Conservation (phyloP, 2,888 invertebrate species). For the Eupithecia dodoneata region DNA sequence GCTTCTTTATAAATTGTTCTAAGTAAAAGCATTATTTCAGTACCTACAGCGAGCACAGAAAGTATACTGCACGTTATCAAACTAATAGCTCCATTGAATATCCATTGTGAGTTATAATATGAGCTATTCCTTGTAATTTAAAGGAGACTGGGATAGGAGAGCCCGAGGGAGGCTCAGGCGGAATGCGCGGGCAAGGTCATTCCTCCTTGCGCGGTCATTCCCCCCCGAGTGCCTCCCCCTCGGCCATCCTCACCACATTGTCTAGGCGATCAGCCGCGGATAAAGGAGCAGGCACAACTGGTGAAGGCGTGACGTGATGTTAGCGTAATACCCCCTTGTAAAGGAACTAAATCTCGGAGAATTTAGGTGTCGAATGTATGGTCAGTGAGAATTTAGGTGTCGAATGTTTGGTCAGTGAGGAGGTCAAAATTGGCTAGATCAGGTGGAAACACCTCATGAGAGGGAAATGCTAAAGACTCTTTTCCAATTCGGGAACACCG, state of each 20-base stretch:
- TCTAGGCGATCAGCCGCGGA: conserved; percentile 80
- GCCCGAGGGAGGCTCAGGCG: conserved; percentile 73
- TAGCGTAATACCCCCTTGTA: not conserved
- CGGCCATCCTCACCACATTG: conserved; percentile 68
- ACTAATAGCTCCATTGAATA: conserved; percentile 54
- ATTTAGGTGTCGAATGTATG: not conserved
- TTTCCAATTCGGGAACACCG: no score
- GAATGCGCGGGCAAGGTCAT: conserved; percentile 83
- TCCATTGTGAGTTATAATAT: conserved; percentile 50
- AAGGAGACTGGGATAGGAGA: conserved; percentile 66
- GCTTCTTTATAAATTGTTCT: conserved; percentile 14
- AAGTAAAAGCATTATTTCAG: conserved; percentile 30
- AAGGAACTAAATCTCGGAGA: not conserved
- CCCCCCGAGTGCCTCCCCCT: conserved; percentile 59
- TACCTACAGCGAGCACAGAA: conserved; percentile 28
- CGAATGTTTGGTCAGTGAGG: not conserved
- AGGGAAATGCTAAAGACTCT: not conserved
- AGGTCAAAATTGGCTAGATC: not conserved
- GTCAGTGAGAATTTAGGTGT: not conserved
- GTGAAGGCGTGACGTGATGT: not conserved
- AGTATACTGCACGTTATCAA: conserved; percentile 37
- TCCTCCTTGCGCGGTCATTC: conserved; percentile 84
- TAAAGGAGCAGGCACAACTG: conserved; percentile 61
- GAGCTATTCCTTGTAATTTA: conserved; percentile 54
- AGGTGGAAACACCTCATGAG: not conserved